Percentiles rank a stretch among this genome's conserved stretches.
These are phyloP conservation scores for Canis aureus DNA, from an alignment of 2,113 vertebrate genomes.

Conservation along the genomic window DNA sequence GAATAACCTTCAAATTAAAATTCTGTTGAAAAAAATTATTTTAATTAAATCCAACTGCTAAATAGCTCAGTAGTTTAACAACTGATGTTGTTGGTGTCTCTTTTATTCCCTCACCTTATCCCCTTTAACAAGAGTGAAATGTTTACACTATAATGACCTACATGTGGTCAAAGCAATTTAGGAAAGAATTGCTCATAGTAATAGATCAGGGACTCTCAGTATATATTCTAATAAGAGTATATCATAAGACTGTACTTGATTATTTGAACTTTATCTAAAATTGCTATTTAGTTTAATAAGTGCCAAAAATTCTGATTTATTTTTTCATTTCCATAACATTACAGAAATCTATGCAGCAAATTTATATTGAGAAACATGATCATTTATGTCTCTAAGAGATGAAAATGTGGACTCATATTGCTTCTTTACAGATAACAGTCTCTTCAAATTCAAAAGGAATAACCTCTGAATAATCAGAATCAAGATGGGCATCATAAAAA, in stretches of 20 bases:
- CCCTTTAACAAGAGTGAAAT: background rate
- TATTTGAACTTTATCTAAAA: conserved; percentile 39
- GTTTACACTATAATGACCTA: background rate
- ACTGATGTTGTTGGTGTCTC: background rate
- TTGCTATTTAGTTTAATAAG: background rate
- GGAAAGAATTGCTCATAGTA: background rate
- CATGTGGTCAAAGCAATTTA: background rate
- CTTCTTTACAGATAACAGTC: background rate
- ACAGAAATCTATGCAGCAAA: conserved; percentile 42
- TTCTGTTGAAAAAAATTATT: conserved; percentile 87
- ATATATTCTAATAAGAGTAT: background rate
- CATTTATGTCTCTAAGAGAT: background rate
- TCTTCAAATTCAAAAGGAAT: conserved; percentile 41
- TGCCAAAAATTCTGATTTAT: conserved; percentile 5
- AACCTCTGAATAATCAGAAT: conserved; percentile 34
- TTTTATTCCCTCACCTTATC: background rate
- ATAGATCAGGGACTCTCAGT: background rate
- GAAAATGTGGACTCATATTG: background rate
- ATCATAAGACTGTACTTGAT: background rate
- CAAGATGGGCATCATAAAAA: background rate
- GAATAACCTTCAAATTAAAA: conserved; percentile 90
- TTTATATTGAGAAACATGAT: conserved; percentile 42
- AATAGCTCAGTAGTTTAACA: conserved; percentile 30
- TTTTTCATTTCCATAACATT: conserved; percentile 41
- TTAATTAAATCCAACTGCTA: conserved; percentile 67